Percentiles rank a stretch among this genome's conserved stretches.
These are phyloP conservation scores for Agrotis puta DNA, from an alignment of 2,888 invertebrate species.

Conservation along the genomic window DNA sequence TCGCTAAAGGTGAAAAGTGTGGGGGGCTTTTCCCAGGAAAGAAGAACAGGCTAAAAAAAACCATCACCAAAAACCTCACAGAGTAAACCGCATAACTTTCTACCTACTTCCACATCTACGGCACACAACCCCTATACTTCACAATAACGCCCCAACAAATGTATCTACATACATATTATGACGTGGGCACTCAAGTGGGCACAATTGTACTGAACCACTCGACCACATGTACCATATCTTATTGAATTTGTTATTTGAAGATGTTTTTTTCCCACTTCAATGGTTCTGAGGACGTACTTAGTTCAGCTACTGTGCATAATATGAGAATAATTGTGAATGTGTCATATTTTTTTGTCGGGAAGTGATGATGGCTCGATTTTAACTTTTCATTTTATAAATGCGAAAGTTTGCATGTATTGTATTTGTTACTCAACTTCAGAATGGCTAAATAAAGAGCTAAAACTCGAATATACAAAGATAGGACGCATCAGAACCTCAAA, in stretches of 20 bases:
- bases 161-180: conserved; percentile 79
- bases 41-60: no score
- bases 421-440: no score
- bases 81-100: conserved; percentile 6
- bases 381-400: conserved; percentile 4
- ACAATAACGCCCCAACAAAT: conserved; percentile 80
- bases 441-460: no score
- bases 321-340: conserved; percentile 46
- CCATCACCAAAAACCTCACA: no score
- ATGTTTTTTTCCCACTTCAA: conserved; percentile 77
- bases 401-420: no score
- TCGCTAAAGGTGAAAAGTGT: no score
- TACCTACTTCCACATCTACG: conserved; percentile 55
- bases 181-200: conserved; percentile 80
- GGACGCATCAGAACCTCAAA: no score
- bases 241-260: conserved; percentile 83
- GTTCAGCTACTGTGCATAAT: conserved; percentile 55
- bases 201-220: conserved; percentile 68
- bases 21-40: no score
- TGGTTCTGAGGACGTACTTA: conserved; percentile 64
- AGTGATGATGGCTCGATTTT: conserved; percentile 6
- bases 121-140: conserved; percentile 82
- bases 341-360: conserved; percentile 34
- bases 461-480: no score
- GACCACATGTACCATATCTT: conserved; percentile 88